Conservation (phyloP, 2,113 vertebrate genomes). For the Upupa epops region DNA sequence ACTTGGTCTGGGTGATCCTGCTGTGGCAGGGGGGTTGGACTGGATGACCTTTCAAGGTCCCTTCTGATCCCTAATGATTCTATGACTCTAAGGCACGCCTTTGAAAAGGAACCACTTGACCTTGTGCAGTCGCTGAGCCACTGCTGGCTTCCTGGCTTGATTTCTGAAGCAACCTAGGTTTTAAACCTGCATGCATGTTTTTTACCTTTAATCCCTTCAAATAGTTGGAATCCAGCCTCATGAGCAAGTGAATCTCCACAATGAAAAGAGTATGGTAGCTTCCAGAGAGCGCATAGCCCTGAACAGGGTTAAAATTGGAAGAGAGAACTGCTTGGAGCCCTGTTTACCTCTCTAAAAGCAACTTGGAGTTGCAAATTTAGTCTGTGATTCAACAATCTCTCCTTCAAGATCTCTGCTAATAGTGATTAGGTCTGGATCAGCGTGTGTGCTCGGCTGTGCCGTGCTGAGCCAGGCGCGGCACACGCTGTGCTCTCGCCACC, state of each 20-base stretch:
- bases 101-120: neutral
- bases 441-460: neutral
- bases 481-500: constrained; percentile 21
- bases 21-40: no score
- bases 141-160: neutral
- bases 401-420: neutral
- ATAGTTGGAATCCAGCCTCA: neutral
- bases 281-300: neutral
- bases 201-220: neutral
- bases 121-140: neutral
- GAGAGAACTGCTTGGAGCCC: neutral
- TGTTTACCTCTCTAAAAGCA: neutral
- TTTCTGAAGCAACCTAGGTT: neutral
- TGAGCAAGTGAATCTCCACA: neutral
- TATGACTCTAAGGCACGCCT: no score
- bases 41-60: no score
- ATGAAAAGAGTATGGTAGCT: neutral
- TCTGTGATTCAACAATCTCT: neutral
- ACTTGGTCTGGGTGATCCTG: no score
- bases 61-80: no score
- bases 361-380: neutral
- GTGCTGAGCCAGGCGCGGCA: neutral
- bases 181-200: neutral
- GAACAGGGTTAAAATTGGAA: neutral
- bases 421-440: constrained; percentile 31